phyloP scores from a whole-genome alignment of 2,797 vertebrate genomes.

The Lateolabrax maculatus region DNA sequence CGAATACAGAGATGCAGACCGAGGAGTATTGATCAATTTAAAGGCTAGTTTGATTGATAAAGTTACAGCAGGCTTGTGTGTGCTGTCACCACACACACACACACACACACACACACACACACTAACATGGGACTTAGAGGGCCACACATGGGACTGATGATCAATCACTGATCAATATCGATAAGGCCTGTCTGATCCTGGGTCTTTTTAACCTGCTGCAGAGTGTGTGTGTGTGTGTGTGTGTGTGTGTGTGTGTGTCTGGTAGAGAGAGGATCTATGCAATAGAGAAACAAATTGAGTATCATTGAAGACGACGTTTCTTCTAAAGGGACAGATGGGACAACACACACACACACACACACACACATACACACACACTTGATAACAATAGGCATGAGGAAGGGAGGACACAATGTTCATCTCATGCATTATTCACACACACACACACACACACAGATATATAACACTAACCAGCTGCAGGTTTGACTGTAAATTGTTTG shows the following conservation, averaged over 20 bases:
- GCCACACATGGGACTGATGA: conserved; percentile 10
- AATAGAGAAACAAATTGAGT: conserved; percentile 1
- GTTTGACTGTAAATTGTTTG: conserved; percentile 32
- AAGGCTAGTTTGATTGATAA: conserved; percentile 2
- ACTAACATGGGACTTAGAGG: no score
- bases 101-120: background rate
- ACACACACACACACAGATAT: conserved; percentile 2
- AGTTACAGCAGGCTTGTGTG: background rate
- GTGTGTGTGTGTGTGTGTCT: background rate
- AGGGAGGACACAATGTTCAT: background rate
- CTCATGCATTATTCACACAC: conserved; percentile 53
- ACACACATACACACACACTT: no score
- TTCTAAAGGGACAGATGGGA: conserved; percentile 16
- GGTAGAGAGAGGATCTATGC: background rate
- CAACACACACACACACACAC: conserved; percentile 1
- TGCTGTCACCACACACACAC: background rate
- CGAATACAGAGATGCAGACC: background rate
- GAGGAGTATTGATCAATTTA: background rate
- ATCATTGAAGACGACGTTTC: conserved; percentile 1
- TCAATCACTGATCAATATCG: conserved; percentile 56
- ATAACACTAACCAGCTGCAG: conserved; percentile 17
- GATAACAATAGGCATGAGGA: background rate
- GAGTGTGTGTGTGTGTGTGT: conserved; percentile 14
- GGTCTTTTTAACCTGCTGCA: background rate
- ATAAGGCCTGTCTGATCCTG: conserved; percentile 5